Percentiles rank a stretch among this genome's conserved stretches.
These are phyloP conservation scores for Escarpia spicata DNA, from an alignment of 2,888 invertebrate genomes.

Conservation along the genomic window DNA sequence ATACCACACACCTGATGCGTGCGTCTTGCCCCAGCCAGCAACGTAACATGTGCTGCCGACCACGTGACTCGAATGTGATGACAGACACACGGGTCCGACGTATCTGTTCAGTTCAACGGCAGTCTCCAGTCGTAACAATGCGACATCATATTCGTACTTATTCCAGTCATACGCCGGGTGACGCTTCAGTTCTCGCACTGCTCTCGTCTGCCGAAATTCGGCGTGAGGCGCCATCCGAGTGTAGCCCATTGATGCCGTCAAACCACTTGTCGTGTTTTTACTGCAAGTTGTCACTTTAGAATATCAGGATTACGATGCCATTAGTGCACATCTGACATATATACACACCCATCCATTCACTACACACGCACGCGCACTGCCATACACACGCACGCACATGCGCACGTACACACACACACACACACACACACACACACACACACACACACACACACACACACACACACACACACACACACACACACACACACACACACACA, in stretches of 20 bases:
- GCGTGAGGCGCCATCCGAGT: neutral
- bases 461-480: no score
- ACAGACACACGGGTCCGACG: neutral
- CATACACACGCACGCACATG: no score
- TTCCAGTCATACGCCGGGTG: neutral
- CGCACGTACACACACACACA: no score
- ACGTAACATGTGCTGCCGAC: neutral
- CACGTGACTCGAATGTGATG: neutral
- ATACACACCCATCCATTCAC: no score
- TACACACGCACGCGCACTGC: no score
- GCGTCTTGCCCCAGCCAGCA: constrained; percentile 1
- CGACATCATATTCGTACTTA: neutral
- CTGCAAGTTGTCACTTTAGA: neutral
- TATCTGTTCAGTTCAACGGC: neutral
- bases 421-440: no score
- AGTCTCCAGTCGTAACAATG: neutral
- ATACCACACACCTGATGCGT: neutral
- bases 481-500: no score
- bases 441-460: no score
- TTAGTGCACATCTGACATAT: no score
- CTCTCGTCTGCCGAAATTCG: neutral
- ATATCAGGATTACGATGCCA: neutral
- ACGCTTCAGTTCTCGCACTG: constrained; percentile 3
- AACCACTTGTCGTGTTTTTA: neutral
- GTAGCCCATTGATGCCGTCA: constrained; percentile 1